These are phyloP conservation scores for Sminthurides bifidus DNA, from an alignment of 1,140 invertebrate genomes.

Conservation along the genomic window DNA sequence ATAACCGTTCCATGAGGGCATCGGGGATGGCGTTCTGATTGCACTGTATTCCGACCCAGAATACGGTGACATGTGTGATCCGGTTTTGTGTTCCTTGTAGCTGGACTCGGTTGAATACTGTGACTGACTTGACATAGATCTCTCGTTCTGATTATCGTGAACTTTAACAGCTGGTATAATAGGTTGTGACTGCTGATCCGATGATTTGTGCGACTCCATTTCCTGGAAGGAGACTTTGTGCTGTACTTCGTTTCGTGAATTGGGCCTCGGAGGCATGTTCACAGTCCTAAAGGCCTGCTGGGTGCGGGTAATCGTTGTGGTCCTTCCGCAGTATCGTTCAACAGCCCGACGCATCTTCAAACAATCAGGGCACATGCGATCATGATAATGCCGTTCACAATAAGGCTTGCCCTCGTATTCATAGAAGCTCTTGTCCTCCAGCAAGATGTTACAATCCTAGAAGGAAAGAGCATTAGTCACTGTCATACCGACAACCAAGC, in stretches of 20 bases:
- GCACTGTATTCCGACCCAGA: slow-evolving; percentile 9
- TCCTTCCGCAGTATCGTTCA: slow-evolving; percentile 19
- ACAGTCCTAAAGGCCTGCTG: slow-evolving; percentile 11
- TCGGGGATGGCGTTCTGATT: neutral
- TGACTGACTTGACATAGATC: neutral
- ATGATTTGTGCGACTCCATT: neutral
- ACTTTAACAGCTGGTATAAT: neutral
- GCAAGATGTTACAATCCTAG: slow-evolving; percentile 41
- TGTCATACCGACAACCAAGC: neutral
- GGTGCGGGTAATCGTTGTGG: neutral
- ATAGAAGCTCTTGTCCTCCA: slow-evolving; percentile 43
- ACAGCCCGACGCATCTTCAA: slow-evolving; percentile 28
- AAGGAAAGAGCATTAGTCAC: neutral
- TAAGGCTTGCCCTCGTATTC: slow-evolving; percentile 37
- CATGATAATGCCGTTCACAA: slow-evolving; percentile 33
- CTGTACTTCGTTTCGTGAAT: neutral
- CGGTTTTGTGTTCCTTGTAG: slow-evolving; percentile 4
- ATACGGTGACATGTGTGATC: neutral
- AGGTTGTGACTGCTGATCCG: slow-evolving; percentile 2
- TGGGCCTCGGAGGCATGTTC: slow-evolving; percentile 2
- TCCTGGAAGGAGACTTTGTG: neutral
- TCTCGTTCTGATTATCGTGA: slow-evolving; percentile 5
- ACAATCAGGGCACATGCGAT: slow-evolving; percentile 30
- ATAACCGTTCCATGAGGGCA: neutral
- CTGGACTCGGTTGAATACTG: neutral